Evolutionary conservation across 92 coral and sea anemone genomes (phyloP).

Genomic region (Scolanthus callimorphus): DNA sequence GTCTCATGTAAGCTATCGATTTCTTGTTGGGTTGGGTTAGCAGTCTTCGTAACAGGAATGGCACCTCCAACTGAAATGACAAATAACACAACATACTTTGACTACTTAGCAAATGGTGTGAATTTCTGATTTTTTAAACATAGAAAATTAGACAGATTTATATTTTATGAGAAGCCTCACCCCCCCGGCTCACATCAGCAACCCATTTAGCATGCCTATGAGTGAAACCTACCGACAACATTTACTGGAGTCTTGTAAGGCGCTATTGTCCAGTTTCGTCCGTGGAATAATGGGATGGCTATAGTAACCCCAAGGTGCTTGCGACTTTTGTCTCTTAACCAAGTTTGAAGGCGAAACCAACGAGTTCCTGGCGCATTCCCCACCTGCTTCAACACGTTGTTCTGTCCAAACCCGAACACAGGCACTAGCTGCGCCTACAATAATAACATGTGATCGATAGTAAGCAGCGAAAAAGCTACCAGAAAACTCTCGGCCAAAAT

Average conservation of each 20-base stretch:
- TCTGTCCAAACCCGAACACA: conserved; percentile 84
- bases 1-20: conserved; percentile 54
- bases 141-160: no score
- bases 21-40: conserved; percentile 57
- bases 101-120: neutral
- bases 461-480: no score
- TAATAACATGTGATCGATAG: no score
- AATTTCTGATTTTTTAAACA: no score
- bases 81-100: neutral
- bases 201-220: neutral
- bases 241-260: conserved; percentile 33
- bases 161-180: neutral
- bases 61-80: conserved; percentile 77
- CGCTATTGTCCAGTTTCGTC: conserved; percentile 1
- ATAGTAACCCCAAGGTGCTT: neutral
- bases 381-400: conserved; percentile 24
- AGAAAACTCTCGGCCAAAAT: no score
- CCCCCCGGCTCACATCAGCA: neutral
- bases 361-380: neutral
- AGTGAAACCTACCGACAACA: conserved; percentile 45
- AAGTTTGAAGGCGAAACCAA: conserved; percentile 15
- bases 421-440: conserved; percentile 79
- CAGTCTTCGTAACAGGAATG: conserved; percentile 59
- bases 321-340: conserved; percentile 18
- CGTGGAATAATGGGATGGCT: neutral